Evolutionary conservation across 2,113 vertebrate species (phyloP).

Genomic region (Callocephalon fimbriatum): DNA sequence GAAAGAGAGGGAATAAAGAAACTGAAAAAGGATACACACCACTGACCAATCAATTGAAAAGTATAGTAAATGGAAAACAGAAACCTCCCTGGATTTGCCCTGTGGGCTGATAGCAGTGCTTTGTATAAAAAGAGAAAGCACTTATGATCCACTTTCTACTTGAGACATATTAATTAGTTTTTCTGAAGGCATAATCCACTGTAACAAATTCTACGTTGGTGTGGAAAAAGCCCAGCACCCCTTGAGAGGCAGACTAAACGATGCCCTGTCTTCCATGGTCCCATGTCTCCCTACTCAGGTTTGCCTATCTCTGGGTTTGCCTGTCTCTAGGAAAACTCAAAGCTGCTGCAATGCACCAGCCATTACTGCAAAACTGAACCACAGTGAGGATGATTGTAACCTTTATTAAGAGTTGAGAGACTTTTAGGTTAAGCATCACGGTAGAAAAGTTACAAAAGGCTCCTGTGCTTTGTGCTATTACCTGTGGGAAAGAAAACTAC

Average conservation of each 20-base stretch:
- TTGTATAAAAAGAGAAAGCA: conserved; percentile 16
- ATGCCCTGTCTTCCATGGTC: not conserved
- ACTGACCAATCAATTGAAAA: conserved; percentile 62
- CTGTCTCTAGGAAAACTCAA: not conserved
- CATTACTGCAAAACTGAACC: not conserved
- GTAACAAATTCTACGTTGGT: not conserved
- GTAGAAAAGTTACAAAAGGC: not conserved
- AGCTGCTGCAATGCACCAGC: not conserved
- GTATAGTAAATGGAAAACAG: conserved; percentile 47
- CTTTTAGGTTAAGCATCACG: not conserved
- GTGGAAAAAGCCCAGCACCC: not conserved
- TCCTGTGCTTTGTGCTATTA: not conserved
- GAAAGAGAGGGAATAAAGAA: conserved; percentile 52
- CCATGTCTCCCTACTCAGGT: not conserved
- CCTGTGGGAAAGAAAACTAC: not conserved
- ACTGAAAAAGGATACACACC: conserved; percentile 48
- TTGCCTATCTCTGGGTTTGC: not conserved
- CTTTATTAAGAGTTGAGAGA: not conserved
- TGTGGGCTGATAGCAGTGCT: conserved; percentile 24
- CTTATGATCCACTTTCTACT: conserved; percentile 26
- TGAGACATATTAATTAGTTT: conserved; percentile 32
- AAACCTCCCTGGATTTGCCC: conserved; percentile 55
- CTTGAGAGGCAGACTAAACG: not conserved
- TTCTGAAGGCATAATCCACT: not conserved
- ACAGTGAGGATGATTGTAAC: not conserved